Conservation (phyloP, 2,797 vertebrate genomes). For the Lagorchestes hirsutus region DNA sequence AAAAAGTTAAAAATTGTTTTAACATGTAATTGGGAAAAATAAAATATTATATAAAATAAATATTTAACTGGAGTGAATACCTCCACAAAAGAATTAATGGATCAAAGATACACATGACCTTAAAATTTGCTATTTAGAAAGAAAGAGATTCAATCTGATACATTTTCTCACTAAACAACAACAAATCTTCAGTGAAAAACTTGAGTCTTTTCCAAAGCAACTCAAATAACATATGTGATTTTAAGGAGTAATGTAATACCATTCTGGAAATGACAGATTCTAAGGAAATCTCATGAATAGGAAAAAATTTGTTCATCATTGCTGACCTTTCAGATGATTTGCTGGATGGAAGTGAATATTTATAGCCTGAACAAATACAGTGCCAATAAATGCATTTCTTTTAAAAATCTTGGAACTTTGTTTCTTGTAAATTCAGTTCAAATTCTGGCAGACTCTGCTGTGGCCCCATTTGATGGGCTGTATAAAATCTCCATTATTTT, state of each 20-base stretch:
- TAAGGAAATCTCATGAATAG: background rate
- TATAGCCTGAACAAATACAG: background rate
- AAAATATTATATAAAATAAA: background rate
- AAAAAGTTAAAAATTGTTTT: background rate
- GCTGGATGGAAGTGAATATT: background rate
- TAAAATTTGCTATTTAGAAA: background rate
- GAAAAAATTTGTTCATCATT: background rate
- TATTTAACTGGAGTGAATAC: background rate
- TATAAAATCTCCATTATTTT: background rate
- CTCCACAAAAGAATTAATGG: background rate
- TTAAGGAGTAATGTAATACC: conserved; percentile 6
- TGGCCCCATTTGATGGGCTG: background rate
- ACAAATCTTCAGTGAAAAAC: background rate
- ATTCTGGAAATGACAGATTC: conserved; percentile 1
- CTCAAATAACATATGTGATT: conserved; percentile 4
- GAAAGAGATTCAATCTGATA: background rate
- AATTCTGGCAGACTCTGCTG: background rate
- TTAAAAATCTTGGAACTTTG: background rate
- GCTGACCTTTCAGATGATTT: background rate
- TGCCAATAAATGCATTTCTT: conserved; percentile 18
- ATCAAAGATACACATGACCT: conserved; percentile 60
- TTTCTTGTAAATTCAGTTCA: conserved; percentile 22
- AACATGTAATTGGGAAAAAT: background rate
- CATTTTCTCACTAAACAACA: background rate
- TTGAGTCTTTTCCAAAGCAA: conserved; percentile 26